phyloP scores from a whole-genome alignment of 2,797 vertebrate genomes.

The Lacerta viridis region DNA sequence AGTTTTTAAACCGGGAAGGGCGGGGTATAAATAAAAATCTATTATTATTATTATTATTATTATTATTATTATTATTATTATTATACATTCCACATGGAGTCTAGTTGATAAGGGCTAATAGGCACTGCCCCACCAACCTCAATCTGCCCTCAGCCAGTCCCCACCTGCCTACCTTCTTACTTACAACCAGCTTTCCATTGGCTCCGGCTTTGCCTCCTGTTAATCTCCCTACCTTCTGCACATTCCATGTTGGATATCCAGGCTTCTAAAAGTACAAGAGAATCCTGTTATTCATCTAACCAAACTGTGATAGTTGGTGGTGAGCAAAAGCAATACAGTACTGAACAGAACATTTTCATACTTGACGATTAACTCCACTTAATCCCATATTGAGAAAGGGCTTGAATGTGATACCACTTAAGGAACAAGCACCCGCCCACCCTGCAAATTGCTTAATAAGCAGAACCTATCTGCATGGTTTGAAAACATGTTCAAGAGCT shows the following conservation, averaged over 20 bases:
- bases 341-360: background rate
- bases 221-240: no score
- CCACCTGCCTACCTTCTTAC: no score
- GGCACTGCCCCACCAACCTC: no score
- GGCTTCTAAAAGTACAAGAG: background rate
- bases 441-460: background rate
- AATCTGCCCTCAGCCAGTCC: no score
- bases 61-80: no score
- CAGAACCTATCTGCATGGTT: background rate
- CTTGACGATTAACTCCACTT: background rate
- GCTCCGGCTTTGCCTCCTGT: no score
- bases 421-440: background rate
- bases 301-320: background rate
- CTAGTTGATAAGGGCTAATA: no score
- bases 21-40: no score
- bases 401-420: background rate
- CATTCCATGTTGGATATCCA: background rate
- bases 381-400: background rate
- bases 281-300: background rate
- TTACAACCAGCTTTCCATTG: no score
- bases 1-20: no score
- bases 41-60: no score
- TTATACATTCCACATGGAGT: no score
- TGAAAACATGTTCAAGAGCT: background rate
- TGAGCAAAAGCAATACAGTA: background rate